Conservation (phyloP, 1,140 invertebrate species). For the Portunus trituberculatus region DNA sequence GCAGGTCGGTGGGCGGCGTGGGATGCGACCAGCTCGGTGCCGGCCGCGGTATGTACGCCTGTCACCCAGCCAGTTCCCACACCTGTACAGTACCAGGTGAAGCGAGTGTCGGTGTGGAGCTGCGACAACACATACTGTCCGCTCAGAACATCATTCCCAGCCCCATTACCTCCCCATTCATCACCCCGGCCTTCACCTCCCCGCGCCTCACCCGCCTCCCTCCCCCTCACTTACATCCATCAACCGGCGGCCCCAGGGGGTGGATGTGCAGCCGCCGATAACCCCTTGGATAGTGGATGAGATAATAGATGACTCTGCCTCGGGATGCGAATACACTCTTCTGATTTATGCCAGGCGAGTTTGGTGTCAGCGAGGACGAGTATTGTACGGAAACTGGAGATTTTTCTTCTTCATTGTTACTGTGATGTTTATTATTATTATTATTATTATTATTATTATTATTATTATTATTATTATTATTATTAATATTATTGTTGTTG, state of each 20-base stretch:
- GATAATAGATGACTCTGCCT: conserved; percentile 29
- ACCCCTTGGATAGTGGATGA: conserved; percentile 34
- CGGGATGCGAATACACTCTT: neutral
- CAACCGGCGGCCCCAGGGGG: conserved; percentile 46
- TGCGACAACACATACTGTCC: neutral
- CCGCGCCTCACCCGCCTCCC: neutral
- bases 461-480: too few species aligned
- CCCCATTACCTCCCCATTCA: conserved; percentile 56
- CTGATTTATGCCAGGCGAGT: neutral
- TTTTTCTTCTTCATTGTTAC: too few species aligned
- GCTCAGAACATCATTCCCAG: conserved; percentile 27
- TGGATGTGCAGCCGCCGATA: conserved; percentile 60
- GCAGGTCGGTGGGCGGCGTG: too few species aligned
- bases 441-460: too few species aligned
- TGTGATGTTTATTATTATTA: neutral
- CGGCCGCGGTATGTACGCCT: too few species aligned
- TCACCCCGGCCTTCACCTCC: conserved; percentile 42
- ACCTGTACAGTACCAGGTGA: neutral
- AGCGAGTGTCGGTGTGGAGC: neutral
- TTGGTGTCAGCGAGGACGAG: neutral
- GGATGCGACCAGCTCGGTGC: too few species aligned
- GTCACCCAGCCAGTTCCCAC: too few species aligned
- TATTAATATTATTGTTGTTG: too few species aligned
- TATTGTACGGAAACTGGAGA: too few species aligned
- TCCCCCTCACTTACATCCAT: conserved; percentile 49